phyloP scores from a whole-genome alignment of 2,113 vertebrate species.

The Ctenomys sociabilis region DNA sequence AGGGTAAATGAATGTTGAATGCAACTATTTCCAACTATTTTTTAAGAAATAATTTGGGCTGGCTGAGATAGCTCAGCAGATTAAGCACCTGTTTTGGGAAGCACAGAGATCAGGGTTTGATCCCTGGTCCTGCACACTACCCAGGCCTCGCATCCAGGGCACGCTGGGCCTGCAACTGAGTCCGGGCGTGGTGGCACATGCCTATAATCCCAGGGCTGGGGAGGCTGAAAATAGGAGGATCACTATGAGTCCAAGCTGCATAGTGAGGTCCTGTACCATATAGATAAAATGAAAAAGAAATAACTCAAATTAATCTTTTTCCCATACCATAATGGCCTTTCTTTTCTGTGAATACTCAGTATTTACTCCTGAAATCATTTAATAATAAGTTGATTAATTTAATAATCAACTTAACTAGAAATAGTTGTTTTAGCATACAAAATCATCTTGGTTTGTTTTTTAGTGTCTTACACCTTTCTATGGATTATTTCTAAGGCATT shows the following conservation, averaged over 20 bases:
- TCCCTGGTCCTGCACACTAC: no score
- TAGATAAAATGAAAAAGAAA: neutral
- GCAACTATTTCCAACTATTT: constrained; percentile 49
- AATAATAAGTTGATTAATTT: no score
- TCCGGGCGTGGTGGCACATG: no score
- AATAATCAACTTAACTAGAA: constrained; percentile 56
- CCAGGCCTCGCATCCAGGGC: no score
- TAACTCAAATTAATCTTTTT: constrained; percentile 54
- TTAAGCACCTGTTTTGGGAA: no score
- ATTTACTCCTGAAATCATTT: constrained; percentile 33
- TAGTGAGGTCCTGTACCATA: no score
- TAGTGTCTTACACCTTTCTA: neutral
- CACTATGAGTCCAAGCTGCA: no score
- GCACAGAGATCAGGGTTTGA: no score
- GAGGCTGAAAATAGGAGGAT: no score
- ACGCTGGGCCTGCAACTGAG: no score
- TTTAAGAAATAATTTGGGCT: constrained; percentile 40
- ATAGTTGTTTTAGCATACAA: constrained; percentile 48
- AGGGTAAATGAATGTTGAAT: neutral
- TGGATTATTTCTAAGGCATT: neutral
- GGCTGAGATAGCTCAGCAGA: no score
- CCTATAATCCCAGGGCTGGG: no score
- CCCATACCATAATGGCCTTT: constrained; percentile 6
- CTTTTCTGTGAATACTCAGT: constrained; percentile 2
- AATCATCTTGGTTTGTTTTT: constrained; percentile 37